A percentile compares a stretch with the other conserved stretches of the same genome.
Conservation (phyloP, 2,888 invertebrate genomes). For the Hedya salicella region DNA sequence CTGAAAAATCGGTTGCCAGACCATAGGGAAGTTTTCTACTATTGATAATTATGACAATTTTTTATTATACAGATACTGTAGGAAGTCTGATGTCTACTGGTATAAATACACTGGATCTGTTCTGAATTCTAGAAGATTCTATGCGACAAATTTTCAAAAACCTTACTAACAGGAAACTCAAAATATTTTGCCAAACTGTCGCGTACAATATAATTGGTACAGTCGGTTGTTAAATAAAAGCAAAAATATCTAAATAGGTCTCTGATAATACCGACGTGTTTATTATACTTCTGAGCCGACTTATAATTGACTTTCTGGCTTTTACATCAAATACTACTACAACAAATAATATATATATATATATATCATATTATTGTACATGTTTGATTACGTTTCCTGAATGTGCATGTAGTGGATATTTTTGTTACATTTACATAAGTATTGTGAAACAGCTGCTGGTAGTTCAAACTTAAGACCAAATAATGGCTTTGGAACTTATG, state of each 20-base stretch:
- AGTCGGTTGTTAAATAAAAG: too few relatives aligned
- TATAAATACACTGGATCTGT: slow-evolving; percentile 15
- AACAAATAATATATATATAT: background rate
- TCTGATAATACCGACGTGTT: too few relatives aligned
- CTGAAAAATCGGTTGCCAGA: too few relatives aligned
- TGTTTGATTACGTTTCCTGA: background rate
- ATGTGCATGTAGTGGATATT: background rate
- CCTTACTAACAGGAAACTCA: slow-evolving; percentile 9
- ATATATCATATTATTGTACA: background rate
- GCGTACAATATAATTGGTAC: background rate
- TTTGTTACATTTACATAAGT: background rate
- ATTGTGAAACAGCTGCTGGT: background rate
- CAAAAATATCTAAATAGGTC: too few relatives aligned
- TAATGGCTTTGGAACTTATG: too few relatives aligned
- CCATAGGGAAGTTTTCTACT: too few relatives aligned
- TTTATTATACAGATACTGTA: too few relatives aligned
- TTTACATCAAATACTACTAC: background rate
- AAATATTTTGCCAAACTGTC: slow-evolving; percentile 1
- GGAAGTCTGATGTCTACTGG: background rate
- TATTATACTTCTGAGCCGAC: slow-evolving; percentile 4
- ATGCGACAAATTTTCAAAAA: background rate
- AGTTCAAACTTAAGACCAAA: too few relatives aligned
- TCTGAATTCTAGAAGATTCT: slow-evolving; percentile 10
- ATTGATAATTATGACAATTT: too few relatives aligned
- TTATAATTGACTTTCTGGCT: slow-evolving; percentile 30